Evolutionary conservation across 2,888 invertebrate genomes (phyloP).

Genomic region (Axea sp.): DNA sequence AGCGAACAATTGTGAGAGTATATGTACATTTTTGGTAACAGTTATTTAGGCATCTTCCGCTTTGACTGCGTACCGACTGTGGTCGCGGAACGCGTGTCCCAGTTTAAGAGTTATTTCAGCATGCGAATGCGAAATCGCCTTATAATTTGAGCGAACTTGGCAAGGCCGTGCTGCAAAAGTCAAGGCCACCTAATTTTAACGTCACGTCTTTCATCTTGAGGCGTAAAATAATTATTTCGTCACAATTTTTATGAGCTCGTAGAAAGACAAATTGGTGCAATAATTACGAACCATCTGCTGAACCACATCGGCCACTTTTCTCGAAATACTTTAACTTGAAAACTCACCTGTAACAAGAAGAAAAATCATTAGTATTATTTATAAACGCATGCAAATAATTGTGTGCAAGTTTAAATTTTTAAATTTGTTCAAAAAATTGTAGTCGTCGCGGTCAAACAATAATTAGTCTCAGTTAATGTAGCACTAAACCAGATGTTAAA

Average conservation of each 20-base stretch:
- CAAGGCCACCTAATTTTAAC: constrained; percentile 41
- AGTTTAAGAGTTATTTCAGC: constrained; percentile 50
- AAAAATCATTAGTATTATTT: not conserved
- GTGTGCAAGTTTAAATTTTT: no score
- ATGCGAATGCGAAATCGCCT: constrained; percentile 33
- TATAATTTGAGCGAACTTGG: constrained; percentile 50
- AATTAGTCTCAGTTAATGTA: no score
- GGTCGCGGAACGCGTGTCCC: constrained; percentile 37
- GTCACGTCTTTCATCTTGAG: constrained; percentile 7
- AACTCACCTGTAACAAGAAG: constrained; percentile 30
- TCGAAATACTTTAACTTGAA: not conserved
- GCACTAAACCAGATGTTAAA: no score
- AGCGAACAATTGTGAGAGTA: no score
- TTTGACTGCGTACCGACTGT: constrained; percentile 15
- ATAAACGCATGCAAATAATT: no score
- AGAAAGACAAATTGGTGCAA: not conserved
- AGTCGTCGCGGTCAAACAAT: no score
- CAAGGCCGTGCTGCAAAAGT: constrained; percentile 46
- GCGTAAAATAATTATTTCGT: not conserved
- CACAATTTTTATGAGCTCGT: not conserved
- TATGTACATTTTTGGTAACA: constrained; percentile 6
- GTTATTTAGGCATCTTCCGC: constrained; percentile 11
- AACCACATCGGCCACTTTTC: not conserved
- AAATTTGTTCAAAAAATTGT: no score
- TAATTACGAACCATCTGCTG: constrained; percentile 15